Conservation (phyloP, 1,140 invertebrate genomes). For the Hydropsyche tenuis region DNA sequence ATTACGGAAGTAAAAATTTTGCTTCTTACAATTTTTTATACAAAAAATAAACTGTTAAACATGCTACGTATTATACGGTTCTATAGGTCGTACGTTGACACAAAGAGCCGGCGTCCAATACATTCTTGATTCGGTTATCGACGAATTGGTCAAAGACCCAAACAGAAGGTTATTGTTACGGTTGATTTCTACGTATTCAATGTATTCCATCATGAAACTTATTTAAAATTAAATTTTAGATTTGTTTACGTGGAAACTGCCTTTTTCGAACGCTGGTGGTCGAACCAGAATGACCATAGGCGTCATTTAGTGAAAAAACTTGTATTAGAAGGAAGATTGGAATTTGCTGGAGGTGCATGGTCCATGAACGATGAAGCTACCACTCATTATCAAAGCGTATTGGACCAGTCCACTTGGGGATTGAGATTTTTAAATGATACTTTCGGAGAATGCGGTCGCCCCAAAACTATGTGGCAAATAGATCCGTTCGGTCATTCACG, state of each 20-base stretch:
- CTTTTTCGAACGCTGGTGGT: constrained; percentile 91
- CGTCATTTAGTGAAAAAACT: constrained; percentile 56
- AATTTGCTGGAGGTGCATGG: constrained; percentile 77
- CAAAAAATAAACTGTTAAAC: too few species aligned
- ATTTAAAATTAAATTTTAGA: too few species aligned
- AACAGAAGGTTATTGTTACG: constrained; percentile 42
- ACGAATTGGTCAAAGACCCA: constrained; percentile 76
- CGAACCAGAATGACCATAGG: constrained; percentile 63
- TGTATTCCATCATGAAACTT: background rate
- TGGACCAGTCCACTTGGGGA: constrained; percentile 80
- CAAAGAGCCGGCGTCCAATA: constrained; percentile 87
- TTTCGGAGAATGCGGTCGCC: constrained; percentile 71
- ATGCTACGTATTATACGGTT: constrained; percentile 17
- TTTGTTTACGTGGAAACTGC: constrained; percentile 78
- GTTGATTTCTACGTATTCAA: background rate
- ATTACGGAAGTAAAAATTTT: constrained; percentile 72
- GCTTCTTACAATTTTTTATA: too few species aligned
- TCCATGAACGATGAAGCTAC: constrained; percentile 80
- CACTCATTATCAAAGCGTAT: constrained; percentile 80
- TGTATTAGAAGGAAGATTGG: constrained; percentile 70
- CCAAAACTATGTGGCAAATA: constrained; percentile 77
- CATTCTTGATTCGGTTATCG: constrained; percentile 88
- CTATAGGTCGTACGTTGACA: constrained; percentile 68
- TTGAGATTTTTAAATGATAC: constrained; percentile 69
- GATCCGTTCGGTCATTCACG: constrained; percentile 78